Conservation (phyloP, 2,888 invertebrate species). For the Drosophila leonis region DNA sequence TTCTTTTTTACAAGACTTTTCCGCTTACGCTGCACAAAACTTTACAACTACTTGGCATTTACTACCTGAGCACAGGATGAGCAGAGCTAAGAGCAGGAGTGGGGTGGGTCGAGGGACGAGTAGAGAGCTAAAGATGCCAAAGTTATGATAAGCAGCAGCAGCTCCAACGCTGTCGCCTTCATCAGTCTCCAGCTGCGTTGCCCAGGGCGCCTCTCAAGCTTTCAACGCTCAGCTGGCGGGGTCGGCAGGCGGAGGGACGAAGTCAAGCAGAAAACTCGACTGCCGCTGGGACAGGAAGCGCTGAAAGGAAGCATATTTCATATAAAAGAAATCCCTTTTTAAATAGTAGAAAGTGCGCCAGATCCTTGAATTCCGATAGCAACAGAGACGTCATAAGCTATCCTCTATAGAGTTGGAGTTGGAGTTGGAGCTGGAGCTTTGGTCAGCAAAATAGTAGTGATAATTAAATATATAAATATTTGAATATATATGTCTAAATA, state of each 20-base stretch:
- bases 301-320: constrained; percentile 73
- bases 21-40: constrained; percentile 71
- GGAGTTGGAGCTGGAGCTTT: not conserved
- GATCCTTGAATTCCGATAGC: constrained; percentile 67
- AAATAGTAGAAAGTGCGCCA: constrained; percentile 64
- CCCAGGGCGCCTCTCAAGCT: constrained; percentile 45
- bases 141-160: constrained; percentile 79
- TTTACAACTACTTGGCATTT: constrained; percentile 79
- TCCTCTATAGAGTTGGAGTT: not conserved
- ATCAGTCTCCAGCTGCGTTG: constrained; percentile 29
- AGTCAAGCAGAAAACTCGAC: constrained; percentile 79
- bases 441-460: too few species aligned
- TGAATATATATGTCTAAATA: too few species aligned
- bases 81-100: not conserved
- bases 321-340: constrained; percentile 78
- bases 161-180: constrained; percentile 34
- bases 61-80: constrained; percentile 64
- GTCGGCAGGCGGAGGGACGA: constrained; percentile 16
- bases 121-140: constrained; percentile 37
- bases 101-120: not conserved
- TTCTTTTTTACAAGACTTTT: constrained; percentile 75
- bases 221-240: constrained; percentile 48
- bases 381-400: not conserved
- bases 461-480: too few species aligned
- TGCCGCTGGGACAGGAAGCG: constrained; percentile 48